Percentiles rank a stretch among this genome's conserved stretches.
phyloP scores from a whole-genome alignment of 2,797 vertebrate species.

The Meriones psammophilus region DNA sequence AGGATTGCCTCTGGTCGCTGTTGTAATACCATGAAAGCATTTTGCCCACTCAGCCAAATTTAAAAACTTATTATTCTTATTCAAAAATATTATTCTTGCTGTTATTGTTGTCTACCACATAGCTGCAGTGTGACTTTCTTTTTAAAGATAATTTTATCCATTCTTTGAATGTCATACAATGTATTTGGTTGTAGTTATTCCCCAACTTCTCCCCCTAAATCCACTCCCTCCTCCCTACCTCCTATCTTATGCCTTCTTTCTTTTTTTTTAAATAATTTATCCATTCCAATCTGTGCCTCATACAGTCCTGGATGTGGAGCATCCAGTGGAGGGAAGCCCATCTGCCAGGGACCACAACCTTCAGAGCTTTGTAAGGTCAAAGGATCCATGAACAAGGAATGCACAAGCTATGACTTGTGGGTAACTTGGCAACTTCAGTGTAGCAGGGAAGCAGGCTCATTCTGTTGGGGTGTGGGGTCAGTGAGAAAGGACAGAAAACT shows the following conservation, averaged over 20 bases:
- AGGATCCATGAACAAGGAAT: background rate
- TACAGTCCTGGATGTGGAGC: background rate
- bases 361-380: background rate
- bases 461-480: background rate
- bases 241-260: background rate
- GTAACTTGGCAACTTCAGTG: background rate
- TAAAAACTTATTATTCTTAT: background rate
- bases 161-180: background rate
- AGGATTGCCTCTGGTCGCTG: conserved; percentile 52
- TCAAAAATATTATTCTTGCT: background rate
- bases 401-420: background rate
- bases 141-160: background rate
- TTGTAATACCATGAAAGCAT: conserved; percentile 54
- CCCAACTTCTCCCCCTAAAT: background rate
- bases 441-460: background rate
- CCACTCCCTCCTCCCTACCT: background rate
- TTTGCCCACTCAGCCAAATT: conserved; percentile 62
- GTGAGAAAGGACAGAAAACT: background rate
- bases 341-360: background rate
- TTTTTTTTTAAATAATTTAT: background rate
- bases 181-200: no score
- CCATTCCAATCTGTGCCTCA: no score
- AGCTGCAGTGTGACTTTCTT: background rate
- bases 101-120: background rate
- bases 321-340: no score